phyloP scores from a whole-genome alignment of 2,113 vertebrate species.

The Rana temporaria region DNA sequence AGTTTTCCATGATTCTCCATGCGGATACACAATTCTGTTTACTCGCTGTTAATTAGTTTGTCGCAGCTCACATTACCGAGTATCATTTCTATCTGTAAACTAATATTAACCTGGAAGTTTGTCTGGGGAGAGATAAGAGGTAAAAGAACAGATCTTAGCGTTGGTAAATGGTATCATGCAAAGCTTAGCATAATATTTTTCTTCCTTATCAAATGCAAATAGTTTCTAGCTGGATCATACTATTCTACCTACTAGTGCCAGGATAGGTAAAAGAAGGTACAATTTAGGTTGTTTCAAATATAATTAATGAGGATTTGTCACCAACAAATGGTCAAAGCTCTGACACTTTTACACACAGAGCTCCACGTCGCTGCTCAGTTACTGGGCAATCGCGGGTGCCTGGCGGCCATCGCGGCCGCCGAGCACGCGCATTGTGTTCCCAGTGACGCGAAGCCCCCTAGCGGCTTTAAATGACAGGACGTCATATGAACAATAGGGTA shows the following conservation, averaged over 20 bases:
- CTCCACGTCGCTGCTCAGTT: too few species aligned
- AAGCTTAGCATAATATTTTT: too few species aligned
- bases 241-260: not conserved
- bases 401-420: too few species aligned
- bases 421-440: too few species aligned
- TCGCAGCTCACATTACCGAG: not conserved
- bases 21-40: not conserved
- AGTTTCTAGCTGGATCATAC: not conserved
- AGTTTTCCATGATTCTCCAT: not conserved
- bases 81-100: not conserved
- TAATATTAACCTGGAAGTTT: conserved; percentile 33
- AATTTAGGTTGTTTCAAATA: too few species aligned
- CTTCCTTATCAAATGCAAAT: not conserved
- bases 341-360: too few species aligned
- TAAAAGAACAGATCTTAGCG: not conserved
- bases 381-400: too few species aligned
- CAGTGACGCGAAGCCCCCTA: too few species aligned
- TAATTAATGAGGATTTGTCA: too few species aligned
- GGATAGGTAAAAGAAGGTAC: not conserved
- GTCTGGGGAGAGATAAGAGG: not conserved
- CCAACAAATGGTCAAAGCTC: too few species aligned
- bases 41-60: not conserved
- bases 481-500: too few species aligned
- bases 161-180: not conserved
- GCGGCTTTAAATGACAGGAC: too few species aligned